A percentile compares a stretch with the other conserved stretches of the same genome.
These are phyloP conservation scores for Scophthalmus maximus DNA, from an alignment of 2,113 vertebrate species.

Conservation along the genomic window DNA sequence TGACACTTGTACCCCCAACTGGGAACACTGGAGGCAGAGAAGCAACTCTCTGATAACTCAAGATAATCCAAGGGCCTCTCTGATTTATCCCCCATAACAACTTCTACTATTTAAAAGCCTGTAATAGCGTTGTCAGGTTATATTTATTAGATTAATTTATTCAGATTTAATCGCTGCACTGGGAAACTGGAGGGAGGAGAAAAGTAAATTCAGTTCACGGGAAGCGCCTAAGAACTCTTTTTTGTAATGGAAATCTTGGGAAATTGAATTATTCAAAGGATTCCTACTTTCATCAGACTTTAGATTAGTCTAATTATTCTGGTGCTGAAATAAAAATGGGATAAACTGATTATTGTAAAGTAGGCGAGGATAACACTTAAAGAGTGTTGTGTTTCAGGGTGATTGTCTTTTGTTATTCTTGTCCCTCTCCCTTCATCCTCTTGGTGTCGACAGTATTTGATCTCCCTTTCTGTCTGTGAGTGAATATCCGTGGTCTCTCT, in stretches of 20 bases:
- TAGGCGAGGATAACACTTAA: slow-evolving; percentile 26
- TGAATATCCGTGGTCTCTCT: neutral
- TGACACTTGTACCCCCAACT: too few relatives aligned
- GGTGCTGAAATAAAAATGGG: slow-evolving; percentile 50
- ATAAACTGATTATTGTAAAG: slow-evolving; percentile 45
- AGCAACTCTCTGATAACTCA: too few relatives aligned
- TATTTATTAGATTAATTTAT: slow-evolving; percentile 82
- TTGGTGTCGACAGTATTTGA: neutral
- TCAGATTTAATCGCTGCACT: slow-evolving; percentile 78
- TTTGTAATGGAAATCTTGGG: slow-evolving; percentile 48
- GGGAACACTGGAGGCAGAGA: too few relatives aligned
- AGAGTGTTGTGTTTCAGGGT: neutral
- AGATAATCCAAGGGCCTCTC: too few relatives aligned
- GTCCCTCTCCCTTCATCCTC: neutral
- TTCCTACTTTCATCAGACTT: slow-evolving; percentile 64
- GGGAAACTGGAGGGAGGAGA: slow-evolving; percentile 23
- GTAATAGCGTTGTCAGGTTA: slow-evolving; percentile 72
- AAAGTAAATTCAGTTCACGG: slow-evolving; percentile 46
- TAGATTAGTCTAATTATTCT: slow-evolving; percentile 63
- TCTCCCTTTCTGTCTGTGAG: neutral
- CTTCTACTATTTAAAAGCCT: slow-evolving; percentile 56
- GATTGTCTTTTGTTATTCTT: neutral
- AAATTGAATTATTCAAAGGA: slow-evolving; percentile 71
- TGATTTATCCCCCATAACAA: slow-evolving; percentile 76
- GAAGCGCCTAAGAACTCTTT: slow-evolving; percentile 44